phyloP scores from a whole-genome alignment of 2,113 vertebrate species.

The Cettia cetti region DNA sequence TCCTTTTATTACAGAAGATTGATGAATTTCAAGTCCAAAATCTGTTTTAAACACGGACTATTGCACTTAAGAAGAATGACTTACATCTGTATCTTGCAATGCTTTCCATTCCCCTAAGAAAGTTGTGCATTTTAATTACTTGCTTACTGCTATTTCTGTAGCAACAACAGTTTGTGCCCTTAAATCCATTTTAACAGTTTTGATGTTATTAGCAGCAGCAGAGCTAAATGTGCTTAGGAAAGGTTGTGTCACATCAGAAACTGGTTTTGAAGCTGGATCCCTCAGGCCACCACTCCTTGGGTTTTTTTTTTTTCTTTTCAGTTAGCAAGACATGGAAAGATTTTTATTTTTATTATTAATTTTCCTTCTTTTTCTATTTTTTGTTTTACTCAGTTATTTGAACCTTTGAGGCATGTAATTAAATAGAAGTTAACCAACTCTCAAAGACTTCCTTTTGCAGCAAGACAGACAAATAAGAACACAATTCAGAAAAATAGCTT shows the following conservation, averaged over 20 bases:
- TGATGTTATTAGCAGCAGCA: not conserved
- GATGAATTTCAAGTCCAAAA: not conserved
- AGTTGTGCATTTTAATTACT: not conserved
- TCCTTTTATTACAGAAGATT: not conserved
- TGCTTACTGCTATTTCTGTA: not conserved
- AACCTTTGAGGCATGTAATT: not conserved
- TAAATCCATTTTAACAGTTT: not conserved
- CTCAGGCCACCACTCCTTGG: not conserved
- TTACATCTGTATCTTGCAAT: not conserved
- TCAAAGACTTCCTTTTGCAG: slow-evolving; percentile 7
- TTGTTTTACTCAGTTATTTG: not conserved
- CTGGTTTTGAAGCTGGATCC: not conserved
- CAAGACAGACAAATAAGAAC: not conserved
- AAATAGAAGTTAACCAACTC: not conserved
- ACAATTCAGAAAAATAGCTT: not conserved
- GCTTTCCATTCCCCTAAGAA: not conserved
- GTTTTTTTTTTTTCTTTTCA: not conserved
- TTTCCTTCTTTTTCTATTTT: not conserved
- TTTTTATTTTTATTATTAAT: not conserved
- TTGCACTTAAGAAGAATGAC: not conserved
- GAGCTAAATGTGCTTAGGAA: not conserved
- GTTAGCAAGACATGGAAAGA: not conserved
- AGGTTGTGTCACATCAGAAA: not conserved
- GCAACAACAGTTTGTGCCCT: not conserved
- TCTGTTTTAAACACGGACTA: not conserved